A percentile compares a stretch with the other conserved stretches of the same genome.
phyloP scores from a whole-genome alignment of 2,113 vertebrate genomes.

The Elanoides forficatus region DNA sequence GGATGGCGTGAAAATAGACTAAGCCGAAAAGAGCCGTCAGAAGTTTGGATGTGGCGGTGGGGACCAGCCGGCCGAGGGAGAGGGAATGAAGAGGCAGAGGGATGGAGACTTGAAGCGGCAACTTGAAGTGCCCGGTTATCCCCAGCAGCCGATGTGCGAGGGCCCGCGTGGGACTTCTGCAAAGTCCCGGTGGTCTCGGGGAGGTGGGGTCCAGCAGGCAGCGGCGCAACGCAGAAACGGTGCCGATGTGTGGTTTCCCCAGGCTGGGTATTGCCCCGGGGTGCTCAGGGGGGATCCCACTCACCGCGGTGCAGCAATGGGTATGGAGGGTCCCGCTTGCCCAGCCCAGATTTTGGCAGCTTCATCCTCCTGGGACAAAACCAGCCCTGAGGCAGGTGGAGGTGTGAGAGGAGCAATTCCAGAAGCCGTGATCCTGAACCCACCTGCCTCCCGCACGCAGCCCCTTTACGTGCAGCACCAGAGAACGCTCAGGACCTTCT shows the following conservation, averaged over 20 bases:
- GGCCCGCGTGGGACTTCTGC: rapidly evolving
- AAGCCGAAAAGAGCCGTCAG: background rate
- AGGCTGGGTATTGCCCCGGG: rapidly evolving
- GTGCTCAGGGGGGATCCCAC: background rate
- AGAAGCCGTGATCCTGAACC: background rate
- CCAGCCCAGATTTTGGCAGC: background rate
- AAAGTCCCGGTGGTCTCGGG: rapidly evolving
- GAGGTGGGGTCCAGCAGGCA: background rate
- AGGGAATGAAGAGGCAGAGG: no score
- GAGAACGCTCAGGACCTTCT: rapidly evolving
- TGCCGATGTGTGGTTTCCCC: rapidly evolving
- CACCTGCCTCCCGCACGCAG: rapidly evolving
- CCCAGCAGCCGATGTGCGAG: background rate
- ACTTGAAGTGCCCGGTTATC: background rate
- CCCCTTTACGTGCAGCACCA: background rate
- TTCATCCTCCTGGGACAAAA: background rate
- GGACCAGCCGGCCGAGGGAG: background rate
- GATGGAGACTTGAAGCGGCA: background rate
- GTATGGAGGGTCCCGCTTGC: rapidly evolving
- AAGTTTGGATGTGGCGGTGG: background rate
- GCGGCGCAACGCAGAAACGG: rapidly evolving
- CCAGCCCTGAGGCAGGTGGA: background rate
- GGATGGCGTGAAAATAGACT: rapidly evolving
- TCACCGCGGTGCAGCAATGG: rapidly evolving
- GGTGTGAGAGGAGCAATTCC: background rate